Percentiles rank a stretch among this genome's conserved stretches.
Evolutionary conservation across 2,797 vertebrate genomes (phyloP).

Genomic region (Coregonus suidteri): DNA sequence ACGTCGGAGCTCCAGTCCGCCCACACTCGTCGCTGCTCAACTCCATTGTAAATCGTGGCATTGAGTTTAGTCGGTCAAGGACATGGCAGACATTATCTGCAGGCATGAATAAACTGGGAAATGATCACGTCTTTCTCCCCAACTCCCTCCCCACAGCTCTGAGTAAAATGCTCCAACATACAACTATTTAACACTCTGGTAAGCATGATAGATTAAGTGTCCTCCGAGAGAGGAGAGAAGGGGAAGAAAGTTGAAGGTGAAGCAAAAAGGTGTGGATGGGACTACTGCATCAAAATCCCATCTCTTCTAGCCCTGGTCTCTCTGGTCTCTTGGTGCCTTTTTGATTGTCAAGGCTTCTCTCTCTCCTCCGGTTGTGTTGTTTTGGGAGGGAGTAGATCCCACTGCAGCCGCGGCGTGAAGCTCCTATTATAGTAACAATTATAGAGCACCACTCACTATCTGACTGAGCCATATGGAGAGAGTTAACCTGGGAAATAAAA

Average conservation of each 20-base stretch:
- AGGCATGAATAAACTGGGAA: slow-evolving; percentile 6
- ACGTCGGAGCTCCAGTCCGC: too few relatives aligned
- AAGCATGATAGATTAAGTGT: slow-evolving; percentile 28
- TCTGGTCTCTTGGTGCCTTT: not conserved
- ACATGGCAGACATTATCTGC: not conserved
- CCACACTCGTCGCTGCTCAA: too few relatives aligned
- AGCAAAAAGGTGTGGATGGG: not conserved
- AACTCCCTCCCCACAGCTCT: not conserved
- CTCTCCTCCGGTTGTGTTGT: not conserved
- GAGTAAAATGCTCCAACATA: slow-evolving; percentile 26
- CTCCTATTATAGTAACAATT: not conserved
- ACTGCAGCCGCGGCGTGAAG: not conserved
- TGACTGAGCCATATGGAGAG: not conserved
- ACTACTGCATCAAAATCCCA: not conserved
- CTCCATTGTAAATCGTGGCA: too few relatives aligned
- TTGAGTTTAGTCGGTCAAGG: not conserved
- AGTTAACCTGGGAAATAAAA: not conserved
- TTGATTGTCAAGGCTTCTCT: not conserved
- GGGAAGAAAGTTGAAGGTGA: not conserved
- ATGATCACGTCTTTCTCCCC: slow-evolving; percentile 5
- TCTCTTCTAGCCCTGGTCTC: not conserved
- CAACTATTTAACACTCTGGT: slow-evolving; percentile 37
- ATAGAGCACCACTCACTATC: not conserved
- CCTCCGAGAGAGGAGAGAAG: slow-evolving; percentile 1
- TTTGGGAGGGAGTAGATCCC: not conserved